These are phyloP conservation scores for Macrochelys suwanniensis DNA, from an alignment of 2,797 vertebrate species.

Conservation along the genomic window DNA sequence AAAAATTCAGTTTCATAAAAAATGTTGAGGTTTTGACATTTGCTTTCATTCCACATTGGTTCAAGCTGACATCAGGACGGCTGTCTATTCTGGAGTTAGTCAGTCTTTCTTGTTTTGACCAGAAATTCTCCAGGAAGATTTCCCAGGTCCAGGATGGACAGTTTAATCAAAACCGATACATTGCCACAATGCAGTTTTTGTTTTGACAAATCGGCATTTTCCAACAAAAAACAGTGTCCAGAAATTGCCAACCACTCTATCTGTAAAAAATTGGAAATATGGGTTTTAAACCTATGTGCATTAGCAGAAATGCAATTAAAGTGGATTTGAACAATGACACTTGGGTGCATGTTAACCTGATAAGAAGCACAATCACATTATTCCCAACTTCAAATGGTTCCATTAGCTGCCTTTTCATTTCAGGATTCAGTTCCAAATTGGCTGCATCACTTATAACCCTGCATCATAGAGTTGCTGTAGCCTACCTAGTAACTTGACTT, in stretches of 20 bases:
- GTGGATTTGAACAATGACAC: not conserved
- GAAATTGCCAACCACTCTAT: not conserved
- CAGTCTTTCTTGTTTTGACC: not conserved
- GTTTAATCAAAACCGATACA: not conserved
- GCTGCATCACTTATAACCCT: not conserved
- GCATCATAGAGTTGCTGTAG: not conserved
- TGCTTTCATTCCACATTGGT: not conserved
- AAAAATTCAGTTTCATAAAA: not conserved
- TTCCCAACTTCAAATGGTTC: not conserved
- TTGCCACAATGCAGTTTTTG: not conserved
- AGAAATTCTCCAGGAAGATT: not conserved
- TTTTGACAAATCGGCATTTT: not conserved
- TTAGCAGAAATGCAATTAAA: not conserved
- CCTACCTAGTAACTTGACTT: not conserved
- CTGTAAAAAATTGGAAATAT: not conserved
- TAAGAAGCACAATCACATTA: accelerated
- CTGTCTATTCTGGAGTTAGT: not conserved
- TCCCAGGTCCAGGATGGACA: not conserved
- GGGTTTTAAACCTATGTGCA: not conserved
- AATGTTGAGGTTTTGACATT: not conserved
- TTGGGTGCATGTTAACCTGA: not conserved
- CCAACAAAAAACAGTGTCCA: not conserved
- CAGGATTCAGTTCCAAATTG: not conserved
- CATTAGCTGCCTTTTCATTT: not conserved
- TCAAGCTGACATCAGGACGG: not conserved